Percentiles rank a stretch among this genome's conserved stretches.
These are phyloP conservation scores for Dicerorhinus sumatrensis DNA, from an alignment of 2,113 vertebrate genomes.

Conservation along the genomic window DNA sequence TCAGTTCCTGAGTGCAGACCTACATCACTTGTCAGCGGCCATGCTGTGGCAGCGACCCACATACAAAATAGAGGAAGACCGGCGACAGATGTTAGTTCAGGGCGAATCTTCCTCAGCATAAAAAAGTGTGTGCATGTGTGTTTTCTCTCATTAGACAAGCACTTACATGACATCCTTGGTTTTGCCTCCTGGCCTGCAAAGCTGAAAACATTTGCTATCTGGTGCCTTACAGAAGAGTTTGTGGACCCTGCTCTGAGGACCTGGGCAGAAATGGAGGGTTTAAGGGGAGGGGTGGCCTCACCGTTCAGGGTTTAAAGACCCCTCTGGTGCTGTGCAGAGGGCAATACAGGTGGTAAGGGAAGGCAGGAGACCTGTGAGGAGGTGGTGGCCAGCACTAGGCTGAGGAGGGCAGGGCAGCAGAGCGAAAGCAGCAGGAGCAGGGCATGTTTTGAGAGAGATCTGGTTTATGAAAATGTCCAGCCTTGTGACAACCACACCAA, in stretches of 20 bases:
- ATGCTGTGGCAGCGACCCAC: no score
- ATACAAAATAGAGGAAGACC: no score
- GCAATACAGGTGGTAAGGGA: fast-evolving
- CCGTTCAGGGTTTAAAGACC: neutral
- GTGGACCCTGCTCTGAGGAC: neutral
- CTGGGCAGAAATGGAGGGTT: neutral
- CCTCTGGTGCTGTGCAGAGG: neutral
- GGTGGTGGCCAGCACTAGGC: neutral
- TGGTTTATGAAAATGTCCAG: neutral
- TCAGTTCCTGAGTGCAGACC: no score
- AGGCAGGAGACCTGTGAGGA: neutral
- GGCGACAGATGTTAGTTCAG: no score
- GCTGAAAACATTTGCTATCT: neutral
- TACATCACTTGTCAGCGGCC: no score
- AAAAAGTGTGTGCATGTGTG: neutral
- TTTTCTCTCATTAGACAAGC: neutral
- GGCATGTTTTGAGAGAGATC: neutral
- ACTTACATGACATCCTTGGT: neutral
- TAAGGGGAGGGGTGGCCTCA: neutral
- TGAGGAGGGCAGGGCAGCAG: neutral
- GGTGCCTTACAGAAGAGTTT: neutral
- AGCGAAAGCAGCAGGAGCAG: neutral
- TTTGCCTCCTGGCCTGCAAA: neutral
- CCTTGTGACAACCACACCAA: neutral
- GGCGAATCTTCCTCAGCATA: no score